Evolutionary conservation across 2,113 vertebrate species (phyloP).

Genomic region (Excalfactoria chinensis): DNA sequence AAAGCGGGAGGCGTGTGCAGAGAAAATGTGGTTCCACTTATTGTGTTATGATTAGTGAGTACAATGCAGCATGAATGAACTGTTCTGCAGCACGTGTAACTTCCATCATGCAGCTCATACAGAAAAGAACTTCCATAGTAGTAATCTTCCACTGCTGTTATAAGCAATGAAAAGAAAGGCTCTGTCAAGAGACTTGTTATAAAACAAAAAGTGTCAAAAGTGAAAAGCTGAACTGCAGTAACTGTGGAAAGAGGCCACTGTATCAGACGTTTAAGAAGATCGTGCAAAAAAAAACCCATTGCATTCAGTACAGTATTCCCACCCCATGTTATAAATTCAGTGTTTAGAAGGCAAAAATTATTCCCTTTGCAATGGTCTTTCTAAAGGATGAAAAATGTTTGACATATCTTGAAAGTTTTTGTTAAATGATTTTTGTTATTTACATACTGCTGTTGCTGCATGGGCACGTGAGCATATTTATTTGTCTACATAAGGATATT

Average conservation of each 20-base stretch:
- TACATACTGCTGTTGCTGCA: background rate
- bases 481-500: background rate
- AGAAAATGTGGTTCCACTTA: slow-evolving; percentile 10
- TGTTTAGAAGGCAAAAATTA: background rate
- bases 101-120: background rate
- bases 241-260: background rate
- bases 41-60: background rate
- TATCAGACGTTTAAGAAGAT: background rate
- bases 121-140: background rate
- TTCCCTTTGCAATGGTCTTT: background rate
- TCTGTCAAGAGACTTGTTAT: background rate
- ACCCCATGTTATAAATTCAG: background rate
- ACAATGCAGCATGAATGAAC: slow-evolving; percentile 10
- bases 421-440: background rate
- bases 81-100: background rate
- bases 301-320: background rate
- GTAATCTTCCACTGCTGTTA: background rate
- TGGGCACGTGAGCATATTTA: background rate
- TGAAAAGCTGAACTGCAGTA: background rate
- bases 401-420: background rate
- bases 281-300: background rate
- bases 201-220: background rate
- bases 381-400: background rate
- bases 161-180: background rate
- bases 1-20: background rate